A percentile compares a stretch with the other conserved stretches of the same genome.
Evolutionary conservation across 2,888 invertebrate species (phyloP).

Genomic region (Cephus sareptanus): DNA sequence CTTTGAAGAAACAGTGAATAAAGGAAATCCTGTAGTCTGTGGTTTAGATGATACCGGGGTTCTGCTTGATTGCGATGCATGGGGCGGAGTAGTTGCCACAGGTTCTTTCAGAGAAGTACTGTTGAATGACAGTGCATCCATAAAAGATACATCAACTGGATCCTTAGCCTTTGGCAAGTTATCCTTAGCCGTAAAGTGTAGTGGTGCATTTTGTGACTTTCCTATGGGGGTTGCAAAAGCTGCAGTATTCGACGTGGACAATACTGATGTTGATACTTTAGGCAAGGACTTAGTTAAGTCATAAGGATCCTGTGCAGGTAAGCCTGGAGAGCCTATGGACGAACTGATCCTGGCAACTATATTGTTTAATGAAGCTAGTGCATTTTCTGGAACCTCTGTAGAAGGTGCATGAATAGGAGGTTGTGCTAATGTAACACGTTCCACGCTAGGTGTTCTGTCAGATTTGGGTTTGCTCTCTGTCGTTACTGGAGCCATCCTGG

Average conservation of each 20-base stretch:
- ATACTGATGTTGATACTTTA: background rate
- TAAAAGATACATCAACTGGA: background rate
- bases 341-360: slow-evolving; percentile 57
- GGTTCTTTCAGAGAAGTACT: background rate
- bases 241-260: background rate
- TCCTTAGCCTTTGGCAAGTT: background rate
- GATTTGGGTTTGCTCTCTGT: slow-evolving; percentile 32
- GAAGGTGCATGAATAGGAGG: background rate
- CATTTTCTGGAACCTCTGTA: background rate
- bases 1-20: background rate
- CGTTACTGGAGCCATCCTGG: slow-evolving; percentile 32
- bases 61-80: background rate
- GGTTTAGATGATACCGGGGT: background rate
- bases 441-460: slow-evolving; percentile 17
- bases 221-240: background rate
- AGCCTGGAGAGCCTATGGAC: background rate
- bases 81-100: background rate
- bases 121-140: background rate
- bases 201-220: background rate
- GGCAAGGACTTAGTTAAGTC: background rate
- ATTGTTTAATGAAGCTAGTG: slow-evolving; percentile 57
- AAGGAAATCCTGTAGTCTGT: background rate
- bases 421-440: background rate
- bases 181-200: background rate
- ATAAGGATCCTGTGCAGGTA: background rate